Base-by-base conservation (phyloP, 1,140 invertebrate genomes). In the Drosophila virilis region DNA sequence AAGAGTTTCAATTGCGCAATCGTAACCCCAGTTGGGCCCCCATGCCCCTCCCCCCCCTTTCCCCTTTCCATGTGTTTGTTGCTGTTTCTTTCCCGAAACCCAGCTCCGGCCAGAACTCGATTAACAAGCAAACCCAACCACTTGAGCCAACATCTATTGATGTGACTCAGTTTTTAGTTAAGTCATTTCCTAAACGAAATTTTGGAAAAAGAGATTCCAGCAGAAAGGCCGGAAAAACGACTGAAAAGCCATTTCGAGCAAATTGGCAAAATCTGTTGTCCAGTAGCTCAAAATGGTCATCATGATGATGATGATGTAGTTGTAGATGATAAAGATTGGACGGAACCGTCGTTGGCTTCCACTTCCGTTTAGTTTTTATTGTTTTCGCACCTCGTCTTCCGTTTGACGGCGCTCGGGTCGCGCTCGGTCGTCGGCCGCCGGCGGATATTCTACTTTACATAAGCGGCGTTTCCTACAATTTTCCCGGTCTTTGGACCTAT, bases 401-500 rank as follows among this genome's bases (percentile, higher is more conserved):
- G 37, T 37, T 51, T 28, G 22, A 28, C 38, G n/a, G 35, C 57
- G 73, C 42, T 67, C 46, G 40, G 60, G 42, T 69, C 57, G 58
- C 52, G 60, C 9, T 74, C 50, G 54, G 74, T 65, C 74, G 65
- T 68, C 55, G 54, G 12, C 43, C 22, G 12, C 43, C 76, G 77
- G 84, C 82, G 82, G 82, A 86, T 86, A 86, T 86, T 86, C 82
- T 86, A 86, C 82, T 86, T 86, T 86, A 86, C 82, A 86, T 86
- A 86, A 86, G 82, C 82, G 83, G 79, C 72, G 67, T 89, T 88
- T 84, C 84, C 83, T 88, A 74, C 82, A 7, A 48, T 74, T 88
- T 88, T 89, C 61, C 77, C 83, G 80, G 72, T 65, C 72, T 77
- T 79, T 71, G 38, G 50, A 57, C 64, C 66, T 28, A 69, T 74